phyloP scores from a whole-genome alignment of 2,113 vertebrate species.

The Nothobranchius kuhntae region DNA sequence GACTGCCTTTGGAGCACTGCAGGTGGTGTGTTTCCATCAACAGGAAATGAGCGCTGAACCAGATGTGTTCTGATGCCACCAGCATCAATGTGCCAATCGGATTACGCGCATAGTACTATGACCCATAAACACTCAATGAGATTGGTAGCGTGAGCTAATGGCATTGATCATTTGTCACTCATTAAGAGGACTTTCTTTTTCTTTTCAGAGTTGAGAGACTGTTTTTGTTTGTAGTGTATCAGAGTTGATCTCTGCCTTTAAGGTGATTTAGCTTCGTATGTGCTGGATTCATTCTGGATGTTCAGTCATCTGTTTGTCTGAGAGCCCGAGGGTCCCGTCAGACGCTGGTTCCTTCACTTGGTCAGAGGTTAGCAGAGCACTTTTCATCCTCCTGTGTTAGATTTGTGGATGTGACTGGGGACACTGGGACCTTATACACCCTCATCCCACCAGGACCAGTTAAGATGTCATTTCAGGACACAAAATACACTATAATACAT shows the following conservation, averaged over 20 bases:
- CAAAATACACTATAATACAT: not conserved
- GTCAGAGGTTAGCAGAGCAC: not conserved
- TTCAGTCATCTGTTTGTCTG: not conserved
- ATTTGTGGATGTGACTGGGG: not conserved
- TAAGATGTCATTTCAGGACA: not conserved
- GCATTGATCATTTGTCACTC: not conserved
- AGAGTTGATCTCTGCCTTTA: not conserved
- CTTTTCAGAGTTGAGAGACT: not conserved
- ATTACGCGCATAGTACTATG: not conserved
- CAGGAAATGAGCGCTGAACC: constrained; percentile 44
- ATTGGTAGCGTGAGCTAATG: too few relatives aligned
- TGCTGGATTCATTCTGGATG: not conserved
- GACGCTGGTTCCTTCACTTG: not conserved
- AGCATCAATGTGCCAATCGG: constrained; percentile 20
- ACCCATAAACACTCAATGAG: not conserved
- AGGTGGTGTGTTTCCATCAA: constrained; percentile 41
- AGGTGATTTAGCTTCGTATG: not conserved
- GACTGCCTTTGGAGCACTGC: constrained; percentile 22
- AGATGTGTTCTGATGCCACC: constrained; percentile 24
- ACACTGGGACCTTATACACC: not conserved
- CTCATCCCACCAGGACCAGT: not conserved
- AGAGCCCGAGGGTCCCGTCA: not conserved
- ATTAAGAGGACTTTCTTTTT: not conserved
- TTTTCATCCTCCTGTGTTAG: not conserved
- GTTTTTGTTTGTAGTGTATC: not conserved